Evolutionary conservation across 2,113 vertebrate genomes (phyloP).

Genomic region (Neodon shergylaensis): DNA sequence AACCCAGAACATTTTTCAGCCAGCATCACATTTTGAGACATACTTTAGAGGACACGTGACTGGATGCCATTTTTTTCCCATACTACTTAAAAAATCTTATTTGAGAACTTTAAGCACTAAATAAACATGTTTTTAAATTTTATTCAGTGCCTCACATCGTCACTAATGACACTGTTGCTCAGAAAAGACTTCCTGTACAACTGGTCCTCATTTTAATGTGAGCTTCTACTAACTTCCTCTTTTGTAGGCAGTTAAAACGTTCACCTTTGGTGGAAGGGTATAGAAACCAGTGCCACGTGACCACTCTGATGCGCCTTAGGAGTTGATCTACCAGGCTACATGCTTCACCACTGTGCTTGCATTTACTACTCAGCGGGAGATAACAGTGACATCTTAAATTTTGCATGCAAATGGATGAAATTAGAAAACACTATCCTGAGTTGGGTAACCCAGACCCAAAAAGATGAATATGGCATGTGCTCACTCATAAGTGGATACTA

Average conservation of each 20-base stretch:
- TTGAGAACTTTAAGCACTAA: constrained; percentile 47
- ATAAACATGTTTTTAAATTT: constrained; percentile 52
- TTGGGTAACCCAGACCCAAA: too few species aligned
- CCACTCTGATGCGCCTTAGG: neutral
- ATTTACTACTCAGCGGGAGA: neutral
- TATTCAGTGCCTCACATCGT: constrained; percentile 38
- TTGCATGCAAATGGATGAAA: too few species aligned
- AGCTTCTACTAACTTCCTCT: neutral
- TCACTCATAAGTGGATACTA: too few species aligned
- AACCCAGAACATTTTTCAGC: constrained; percentile 5
- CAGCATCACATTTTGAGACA: constrained; percentile 1
- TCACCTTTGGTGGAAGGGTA: neutral
- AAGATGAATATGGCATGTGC: too few species aligned
- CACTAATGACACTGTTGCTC: neutral
- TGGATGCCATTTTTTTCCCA: constrained; percentile 22
- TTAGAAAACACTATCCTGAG: too few species aligned
- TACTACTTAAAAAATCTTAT: constrained; percentile 56
- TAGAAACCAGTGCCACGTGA: neutral
- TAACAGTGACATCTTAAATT: too few species aligned
- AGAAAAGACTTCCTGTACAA: neutral
- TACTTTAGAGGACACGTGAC: neutral
- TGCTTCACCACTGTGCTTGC: neutral
- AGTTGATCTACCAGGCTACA: neutral
- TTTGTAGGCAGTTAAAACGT: neutral
- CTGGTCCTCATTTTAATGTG: constrained; percentile 20